These are phyloP conservation scores for Endomychus coccineus DNA, from an alignment of 2,888 invertebrate species.

Conservation along the genomic window DNA sequence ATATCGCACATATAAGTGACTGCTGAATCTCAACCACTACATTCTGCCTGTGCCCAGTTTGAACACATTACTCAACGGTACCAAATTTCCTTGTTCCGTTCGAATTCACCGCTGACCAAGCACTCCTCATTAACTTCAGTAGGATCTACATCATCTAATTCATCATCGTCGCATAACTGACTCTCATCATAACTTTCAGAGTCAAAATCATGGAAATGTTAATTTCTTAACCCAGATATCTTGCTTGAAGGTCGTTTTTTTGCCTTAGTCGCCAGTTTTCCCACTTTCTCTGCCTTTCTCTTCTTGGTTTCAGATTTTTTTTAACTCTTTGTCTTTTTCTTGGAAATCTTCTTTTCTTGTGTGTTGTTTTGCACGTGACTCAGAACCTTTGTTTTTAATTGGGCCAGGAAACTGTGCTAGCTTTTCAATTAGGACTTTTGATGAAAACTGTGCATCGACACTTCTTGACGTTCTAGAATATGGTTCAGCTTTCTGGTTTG, in stretches of 20 bases:
- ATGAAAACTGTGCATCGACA: constrained; percentile 3
- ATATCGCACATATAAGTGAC: neutral
- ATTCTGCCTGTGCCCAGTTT: constrained; percentile 1
- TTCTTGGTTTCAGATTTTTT: too few relatives aligned
- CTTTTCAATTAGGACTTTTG: neutral
- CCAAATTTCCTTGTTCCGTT: constrained; percentile 6
- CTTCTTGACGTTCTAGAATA: neutral
- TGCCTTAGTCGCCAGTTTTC: neutral
- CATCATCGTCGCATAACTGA: neutral
- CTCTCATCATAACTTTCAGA: constrained; percentile 1
- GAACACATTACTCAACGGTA: constrained; percentile 1
- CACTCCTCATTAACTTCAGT: too few relatives aligned
- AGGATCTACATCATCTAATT: neutral
- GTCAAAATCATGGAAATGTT: neutral
- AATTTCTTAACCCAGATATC: neutral
- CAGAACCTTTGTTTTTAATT: constrained; percentile 5
- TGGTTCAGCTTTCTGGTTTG: neutral
- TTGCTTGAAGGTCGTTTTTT: neutral
- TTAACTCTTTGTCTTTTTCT: neutral
- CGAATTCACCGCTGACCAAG: constrained; percentile 3
- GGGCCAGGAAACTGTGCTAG: constrained; percentile 4
- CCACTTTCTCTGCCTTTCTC: too few relatives aligned
- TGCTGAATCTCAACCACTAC: constrained; percentile 2
- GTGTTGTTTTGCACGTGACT: constrained; percentile 11
- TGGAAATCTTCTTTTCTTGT: constrained; percentile 10